Percentiles rank a stretch among this genome's conserved stretches.
Conservation (phyloP, 2,113 vertebrate genomes). For the Triplophysa dalaica region DNA sequence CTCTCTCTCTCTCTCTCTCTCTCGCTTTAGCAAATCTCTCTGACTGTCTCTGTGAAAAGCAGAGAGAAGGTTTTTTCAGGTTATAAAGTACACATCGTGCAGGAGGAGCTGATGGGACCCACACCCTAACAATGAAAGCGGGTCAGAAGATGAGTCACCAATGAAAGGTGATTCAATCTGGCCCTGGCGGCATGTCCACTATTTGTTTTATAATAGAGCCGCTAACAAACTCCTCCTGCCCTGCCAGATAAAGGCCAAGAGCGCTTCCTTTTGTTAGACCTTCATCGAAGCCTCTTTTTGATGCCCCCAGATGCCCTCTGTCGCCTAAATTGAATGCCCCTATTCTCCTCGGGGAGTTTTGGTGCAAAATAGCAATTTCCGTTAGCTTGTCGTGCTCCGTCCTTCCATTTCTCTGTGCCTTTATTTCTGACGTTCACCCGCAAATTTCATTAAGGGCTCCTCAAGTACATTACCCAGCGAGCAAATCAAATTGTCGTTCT, state of each 20-base stretch:
- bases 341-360: conserved; percentile 48
- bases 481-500: conserved; percentile 69
- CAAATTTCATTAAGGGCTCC: conserved; percentile 66
- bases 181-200: conserved; percentile 45
- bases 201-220: conserved; percentile 60
- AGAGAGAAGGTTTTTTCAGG: conserved; percentile 30
- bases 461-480: conserved; percentile 68
- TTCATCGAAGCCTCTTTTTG: conserved; percentile 42
- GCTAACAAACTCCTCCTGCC: conserved; percentile 61
- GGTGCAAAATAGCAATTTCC: conserved; percentile 57
- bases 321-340: conserved; percentile 47
- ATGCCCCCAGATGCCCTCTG: conserved; percentile 46
- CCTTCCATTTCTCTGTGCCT: conserved; percentile 26
- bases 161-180: conserved; percentile 63
- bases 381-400: conserved; percentile 10
- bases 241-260: conserved; percentile 57
- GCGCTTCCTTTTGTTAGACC: conserved; percentile 56
- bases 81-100: conserved; percentile 27
- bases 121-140: conserved; percentile 54
- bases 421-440: conserved; percentile 34
- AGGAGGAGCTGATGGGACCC: conserved; percentile 35
- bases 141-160: conserved; percentile 60
- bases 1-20: conserved; percentile 2
- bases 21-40: conserved; percentile 5
- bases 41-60: conserved; percentile 3